These are phyloP conservation scores for Urophycis tenuis DNA, from an alignment of 2,797 vertebrate genomes.

Conservation along the genomic window DNA sequence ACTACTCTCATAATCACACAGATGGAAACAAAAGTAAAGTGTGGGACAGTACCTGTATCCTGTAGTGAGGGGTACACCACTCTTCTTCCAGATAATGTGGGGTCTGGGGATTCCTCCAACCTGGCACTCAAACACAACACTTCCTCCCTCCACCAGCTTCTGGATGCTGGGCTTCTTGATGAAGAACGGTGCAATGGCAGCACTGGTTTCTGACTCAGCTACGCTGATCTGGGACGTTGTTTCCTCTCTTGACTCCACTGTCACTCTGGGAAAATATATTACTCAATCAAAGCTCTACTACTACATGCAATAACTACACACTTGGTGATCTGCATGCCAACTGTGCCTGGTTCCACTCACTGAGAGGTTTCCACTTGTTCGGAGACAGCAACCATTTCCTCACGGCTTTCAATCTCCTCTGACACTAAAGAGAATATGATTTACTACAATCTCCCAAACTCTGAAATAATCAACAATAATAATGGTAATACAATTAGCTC, in stretches of 20 bases:
- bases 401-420: slow-evolving; percentile 86
- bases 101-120: slow-evolving; percentile 86
- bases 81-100: slow-evolving; percentile 92
- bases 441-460: neutral
- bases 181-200: slow-evolving; percentile 79
- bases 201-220: slow-evolving; percentile 72
- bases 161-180: slow-evolving; percentile 77
- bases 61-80: slow-evolving; percentile 81
- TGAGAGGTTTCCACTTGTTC: slow-evolving; percentile 65
- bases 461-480: neutral
- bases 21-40: neutral
- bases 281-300: neutral
- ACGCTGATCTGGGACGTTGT: slow-evolving; percentile 72
- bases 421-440: slow-evolving; percentile 71
- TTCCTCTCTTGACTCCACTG: slow-evolving; percentile 71
- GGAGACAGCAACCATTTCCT: slow-evolving; percentile 60
- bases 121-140: slow-evolving; percentile 86
- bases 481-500: neutral
- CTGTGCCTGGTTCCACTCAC: slow-evolving; percentile 64
- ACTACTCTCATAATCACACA: neutral
- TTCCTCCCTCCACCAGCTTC: slow-evolving; percentile 88
- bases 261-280: slow-evolving; percentile 52
- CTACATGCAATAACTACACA: neutral
- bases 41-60: slow-evolving; percentile 81
- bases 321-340: neutral